phyloP scores from a whole-genome alignment of 1,140 invertebrate species.

The Atta colombica region DNA sequence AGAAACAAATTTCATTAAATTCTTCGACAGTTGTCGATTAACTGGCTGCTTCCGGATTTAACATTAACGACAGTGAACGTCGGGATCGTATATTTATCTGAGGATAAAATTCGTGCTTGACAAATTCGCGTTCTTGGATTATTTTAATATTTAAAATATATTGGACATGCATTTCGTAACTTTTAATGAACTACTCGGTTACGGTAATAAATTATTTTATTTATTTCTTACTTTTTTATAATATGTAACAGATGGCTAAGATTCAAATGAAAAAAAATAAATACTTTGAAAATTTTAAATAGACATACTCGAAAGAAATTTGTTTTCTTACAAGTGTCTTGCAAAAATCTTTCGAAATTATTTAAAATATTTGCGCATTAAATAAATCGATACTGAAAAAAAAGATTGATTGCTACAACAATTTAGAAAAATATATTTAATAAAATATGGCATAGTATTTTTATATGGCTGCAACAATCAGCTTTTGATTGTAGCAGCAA shows the following conservation, averaged over 20 bases:
- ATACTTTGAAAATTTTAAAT: neutral
- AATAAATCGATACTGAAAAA: too few species aligned
- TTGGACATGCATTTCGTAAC: slow-evolving; percentile 5
- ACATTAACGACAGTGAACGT: slow-evolving; percentile 37
- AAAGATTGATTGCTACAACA: too few species aligned
- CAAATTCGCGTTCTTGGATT: slow-evolving; percentile 8
- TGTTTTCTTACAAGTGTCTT: neutral
- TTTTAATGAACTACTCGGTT: neutral
- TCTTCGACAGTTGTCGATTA: slow-evolving; percentile 62
- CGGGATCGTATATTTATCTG: slow-evolving; percentile 23
- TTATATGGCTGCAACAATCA: too few species aligned
- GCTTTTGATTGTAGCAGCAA: too few species aligned
- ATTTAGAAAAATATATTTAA: too few species aligned
- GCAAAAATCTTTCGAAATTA: neutral
- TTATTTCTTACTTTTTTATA: neutral
- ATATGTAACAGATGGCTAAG: neutral
- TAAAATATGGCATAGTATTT: too few species aligned
- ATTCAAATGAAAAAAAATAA: neutral
- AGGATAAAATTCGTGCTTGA: slow-evolving; percentile 30
- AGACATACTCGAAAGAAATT: neutral
- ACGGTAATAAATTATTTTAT: slow-evolving; percentile 2
- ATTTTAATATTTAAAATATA: slow-evolving; percentile 25
- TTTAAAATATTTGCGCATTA: neutral
- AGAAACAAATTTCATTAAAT: slow-evolving; percentile 76
- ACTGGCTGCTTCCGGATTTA: slow-evolving; percentile 30